Conservation (phyloP, 1,140 invertebrate species). For the Aphaenogaster rudis region DNA sequence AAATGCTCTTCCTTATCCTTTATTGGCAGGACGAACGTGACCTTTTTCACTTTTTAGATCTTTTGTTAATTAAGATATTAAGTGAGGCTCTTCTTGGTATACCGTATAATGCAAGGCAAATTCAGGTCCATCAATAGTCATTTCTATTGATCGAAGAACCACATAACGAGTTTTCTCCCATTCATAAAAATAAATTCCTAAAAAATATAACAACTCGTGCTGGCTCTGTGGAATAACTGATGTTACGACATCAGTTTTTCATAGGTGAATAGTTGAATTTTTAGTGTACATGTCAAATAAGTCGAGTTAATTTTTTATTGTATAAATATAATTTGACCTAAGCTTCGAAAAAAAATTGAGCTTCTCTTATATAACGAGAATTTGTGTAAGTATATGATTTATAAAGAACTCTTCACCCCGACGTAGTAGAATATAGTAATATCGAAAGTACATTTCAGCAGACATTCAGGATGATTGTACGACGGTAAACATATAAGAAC, state of each 20-base stretch:
- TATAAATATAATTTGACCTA: constrained; percentile 52
- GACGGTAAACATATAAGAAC: constrained; percentile 70
- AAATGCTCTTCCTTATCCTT: constrained; percentile 41
- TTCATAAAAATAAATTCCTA: constrained; percentile 34
- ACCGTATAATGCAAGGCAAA: constrained; percentile 69
- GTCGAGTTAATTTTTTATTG: constrained; percentile 25
- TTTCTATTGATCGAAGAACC: constrained; percentile 39
- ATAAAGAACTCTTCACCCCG: constrained; percentile 37
- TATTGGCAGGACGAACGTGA: constrained; percentile 65
- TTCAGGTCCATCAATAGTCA: constrained; percentile 66
- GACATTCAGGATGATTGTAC: constrained; percentile 72
- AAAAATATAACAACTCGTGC: constrained; percentile 39
- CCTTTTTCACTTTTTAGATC: constrained; percentile 29
- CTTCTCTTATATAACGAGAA: constrained; percentile 49
- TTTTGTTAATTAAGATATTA: constrained; percentile 46
- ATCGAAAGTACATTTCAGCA: constrained; percentile 61
- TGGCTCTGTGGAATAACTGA: constrained; percentile 3
- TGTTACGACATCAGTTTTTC: constrained; percentile 1
- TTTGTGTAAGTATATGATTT: constrained; percentile 41
- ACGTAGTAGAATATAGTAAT: constrained; percentile 45
- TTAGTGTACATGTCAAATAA: constrained; percentile 29
- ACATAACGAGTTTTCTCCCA: constrained; percentile 25
- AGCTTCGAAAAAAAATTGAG: constrained; percentile 49
- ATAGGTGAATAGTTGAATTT: constrained; percentile 28
- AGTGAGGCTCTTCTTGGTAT: constrained; percentile 40